Percentiles rank a stretch among this genome's conserved stretches.
Conservation (phyloP, 92 coral and sea anemone genomes). For the Epizoanthus fatuus region DNA sequence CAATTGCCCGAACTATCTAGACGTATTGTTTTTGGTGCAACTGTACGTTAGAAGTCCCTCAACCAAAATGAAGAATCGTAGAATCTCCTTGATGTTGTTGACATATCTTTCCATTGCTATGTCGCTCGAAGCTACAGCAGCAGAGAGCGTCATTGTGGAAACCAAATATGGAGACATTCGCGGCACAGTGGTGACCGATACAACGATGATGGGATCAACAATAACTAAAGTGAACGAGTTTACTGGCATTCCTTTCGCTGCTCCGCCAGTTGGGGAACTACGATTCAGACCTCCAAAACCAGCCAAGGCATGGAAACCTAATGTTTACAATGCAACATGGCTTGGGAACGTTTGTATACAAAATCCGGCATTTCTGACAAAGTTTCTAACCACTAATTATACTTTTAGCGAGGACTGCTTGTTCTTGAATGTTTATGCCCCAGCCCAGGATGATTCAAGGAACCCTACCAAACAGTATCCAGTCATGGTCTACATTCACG, state of each 20-base stretch:
- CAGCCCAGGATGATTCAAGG: neutral
- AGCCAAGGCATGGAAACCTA: constrained; percentile 57
- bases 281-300: constrained; percentile 56
- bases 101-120: too few relatives aligned
- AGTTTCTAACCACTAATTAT: too few relatives aligned
- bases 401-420: constrained; percentile 88
- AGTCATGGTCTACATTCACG: constrained; percentile 79
- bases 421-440: constrained; percentile 73
- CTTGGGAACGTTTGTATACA: constrained; percentile 50
- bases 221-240: constrained; percentile 38
- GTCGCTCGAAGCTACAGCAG: too few relatives aligned
- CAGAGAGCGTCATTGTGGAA: constrained; percentile 14
- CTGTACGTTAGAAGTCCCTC: too few relatives aligned
- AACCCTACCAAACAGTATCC: constrained; percentile 29
- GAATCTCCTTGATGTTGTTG: too few relatives aligned
- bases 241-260: constrained; percentile 63
- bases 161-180: constrained; percentile 57
- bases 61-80: too few relatives aligned
- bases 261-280: constrained; percentile 61
- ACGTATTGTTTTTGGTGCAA: too few relatives aligned
- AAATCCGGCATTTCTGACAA: neutral
- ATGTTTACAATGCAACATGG: constrained; percentile 39
- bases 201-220: too few relatives aligned
- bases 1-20: too few relatives aligned
- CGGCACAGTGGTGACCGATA: constrained; percentile 3